phyloP scores from a whole-genome alignment of 1,140 invertebrate genomes.

The Drosophila nebulosa region DNA sequence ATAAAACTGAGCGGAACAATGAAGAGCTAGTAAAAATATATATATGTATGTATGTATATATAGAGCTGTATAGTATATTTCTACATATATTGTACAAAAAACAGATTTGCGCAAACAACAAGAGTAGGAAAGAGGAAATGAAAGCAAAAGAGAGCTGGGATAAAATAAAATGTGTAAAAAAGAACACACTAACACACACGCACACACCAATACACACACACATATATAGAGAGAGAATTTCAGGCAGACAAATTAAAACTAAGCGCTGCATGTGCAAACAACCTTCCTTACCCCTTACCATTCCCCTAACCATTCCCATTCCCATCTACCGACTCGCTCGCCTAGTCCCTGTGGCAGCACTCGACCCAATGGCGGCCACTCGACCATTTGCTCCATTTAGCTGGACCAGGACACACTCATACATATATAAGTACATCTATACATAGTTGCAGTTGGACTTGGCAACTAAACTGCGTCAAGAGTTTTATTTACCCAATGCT shows the following conservation, averaged over 20 bases:
- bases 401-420: conserved; percentile 5
- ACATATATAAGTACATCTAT: neutral
- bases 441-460: neutral
- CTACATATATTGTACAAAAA: conserved; percentile 35
- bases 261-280: conserved; percentile 73
- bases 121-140: neutral
- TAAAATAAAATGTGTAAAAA: conserved; percentile 14
- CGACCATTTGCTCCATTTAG: conserved; percentile 77
- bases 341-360: conserved; percentile 20
- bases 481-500: conserved; percentile 56
- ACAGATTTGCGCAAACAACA: conserved; percentile 64
- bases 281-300: conserved; percentile 26
- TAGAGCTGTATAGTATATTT: conserved; percentile 16
- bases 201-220: conserved; percentile 21
- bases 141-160: neutral
- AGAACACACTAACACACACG: conserved; percentile 27
- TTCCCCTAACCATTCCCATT: too few species aligned
- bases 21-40: conserved; percentile 35
- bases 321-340: neutral
- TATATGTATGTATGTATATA: conserved; percentile 18
- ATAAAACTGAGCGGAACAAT: conserved; percentile 46
- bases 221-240: conserved; percentile 42
- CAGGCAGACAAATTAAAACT: conserved; percentile 75
- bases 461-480: conserved; percentile 43
- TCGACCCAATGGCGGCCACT: conserved; percentile 72